Evolutionary conservation across 2,888 invertebrate genomes (phyloP), one percentile per base, ranked within the genome.

Genomic region (Hofmannophila pseudospretella): DNA sequence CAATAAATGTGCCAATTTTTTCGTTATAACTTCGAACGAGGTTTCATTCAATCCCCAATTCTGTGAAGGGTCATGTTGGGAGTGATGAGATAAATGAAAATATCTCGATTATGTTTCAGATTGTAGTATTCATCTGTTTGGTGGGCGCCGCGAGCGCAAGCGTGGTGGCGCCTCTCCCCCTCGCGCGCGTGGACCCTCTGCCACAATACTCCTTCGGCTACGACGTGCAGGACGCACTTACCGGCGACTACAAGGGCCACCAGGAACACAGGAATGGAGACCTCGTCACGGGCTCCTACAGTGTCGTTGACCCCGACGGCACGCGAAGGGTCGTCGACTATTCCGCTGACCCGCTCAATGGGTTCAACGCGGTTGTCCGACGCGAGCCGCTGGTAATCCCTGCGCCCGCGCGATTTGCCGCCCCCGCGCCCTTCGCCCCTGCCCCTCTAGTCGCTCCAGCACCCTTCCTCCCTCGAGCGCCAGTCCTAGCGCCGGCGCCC

Each of bases 121-220:
- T 88, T 77, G 76, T 88, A 76, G 69, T 85, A 73, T 81, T 88
- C 64, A 80, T 85, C 66, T 77, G 79, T 60, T 39, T 74, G 47
- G 52, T 80, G 30, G 70, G 79, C 42, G 70, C 67, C 10, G 79
- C 71, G 40, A 57, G 67, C 45, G 78, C 81, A 26, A 76, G 84
- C 51, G 55, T 84, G 25, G 46, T 80, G 26, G 80, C 70, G 0
- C 78, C 86, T 9, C 71, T 70, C 1, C 75, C 85, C 0, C 36
- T 71, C 1, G 74, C 77, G 0, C 68, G 73, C n/a, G 50, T 72
- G 1, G 86, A 85, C 51, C 79, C 82, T 5, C 37, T 75, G 1
- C 89, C 89, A 1, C 89, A 89, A 51, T 90, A 90, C 67, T 85
- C 88, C 3, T 90, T 78, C 66, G 88, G 88, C 2, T 90, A 90